Evolutionary conservation across 1,140 invertebrate genomes (phyloP), one percentile per base, ranked within the genome.

Genomic region (Hyphantria cunea): DNA sequence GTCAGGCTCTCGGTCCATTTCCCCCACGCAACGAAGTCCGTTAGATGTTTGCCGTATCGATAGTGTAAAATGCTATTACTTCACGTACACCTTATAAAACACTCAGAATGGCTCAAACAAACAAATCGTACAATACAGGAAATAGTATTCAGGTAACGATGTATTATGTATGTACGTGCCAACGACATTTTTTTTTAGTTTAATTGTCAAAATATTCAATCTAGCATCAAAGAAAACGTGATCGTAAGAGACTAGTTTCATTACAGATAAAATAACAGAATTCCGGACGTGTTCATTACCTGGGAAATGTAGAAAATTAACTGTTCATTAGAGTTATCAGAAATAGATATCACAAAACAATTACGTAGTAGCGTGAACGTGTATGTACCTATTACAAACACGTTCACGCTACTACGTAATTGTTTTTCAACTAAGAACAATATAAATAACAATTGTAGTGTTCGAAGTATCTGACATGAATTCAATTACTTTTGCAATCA

Each of bases 21-120:
- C 87, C 87, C 87, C 87, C 86, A 90, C 88, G 82, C 86, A 78
- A 73, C 80, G 79, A 75, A 78, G 74, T 79, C 86, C 86, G 88
- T 90, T 90, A 89, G 84, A 89, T 71, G 76, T 84, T 82, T 87
- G 84, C 82, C 78, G 71, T 78, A 77, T 81, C 78, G 78, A 82
- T 84, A 81, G 75, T 77, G 60, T 77, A 51, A 45, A 60, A 51
- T 60, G 37, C 56, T 60, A 60, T 60, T 60, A 60, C 47, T 60
- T 44, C 37, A 60, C 56, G 47, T 50, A 60, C 47, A 25, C 13
- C 25, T 11, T 60, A 51, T n/a, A 49, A 31, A 42, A 42, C 10
- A 32, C 12, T 42, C 15, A 13, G 10, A 12, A 31, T 31, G 11
- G 3, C 11, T 33, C 10, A 6, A 11, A 44, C 12, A 12, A 44